Evolutionary conservation across 2,888 invertebrate species (phyloP), one percentile per base, ranked within the genome.

Genomic region (Prosopocoilus inquinatus): DNA sequence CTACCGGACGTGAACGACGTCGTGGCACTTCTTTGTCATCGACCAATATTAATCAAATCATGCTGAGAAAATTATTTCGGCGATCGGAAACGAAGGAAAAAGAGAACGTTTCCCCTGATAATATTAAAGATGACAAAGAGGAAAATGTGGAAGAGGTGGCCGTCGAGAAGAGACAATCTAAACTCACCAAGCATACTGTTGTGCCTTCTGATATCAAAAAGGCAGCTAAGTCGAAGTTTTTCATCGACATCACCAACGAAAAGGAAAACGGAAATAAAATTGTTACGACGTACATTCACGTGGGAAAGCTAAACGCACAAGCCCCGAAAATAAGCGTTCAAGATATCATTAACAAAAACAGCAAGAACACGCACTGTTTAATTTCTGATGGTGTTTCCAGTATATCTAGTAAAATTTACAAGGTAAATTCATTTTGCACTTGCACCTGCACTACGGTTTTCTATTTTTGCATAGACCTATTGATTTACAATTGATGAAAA

Each of bases 141-240:
- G 45, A 52, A 4, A 46, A 39, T 12, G 47, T 46, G 13, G 28
- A 38, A 12, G 9, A 47, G 11, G 47, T 52, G 8, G 20, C 36
- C 12, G 32, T 34, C 9, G 50, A 55, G 45, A 46, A 16, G 36
- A 50, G 53, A 20, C 55, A 54, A 50, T 53, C 60, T 28, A 64
- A 63, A 61, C 57, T 66, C 39, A 53, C 57, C 2, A 67, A 62
- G 47, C 61, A 65, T 44, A 56, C 65, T 50, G 63, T 68, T 41
- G 65, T 66, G 20, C 70, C 70, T 38, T 58, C 61, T 33, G 64
- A 67, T 32, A 28, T 52, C 13, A 38, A 52, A 28, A 38, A 52
- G 39, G 38, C 52, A n/a, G 32, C 38, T 35, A 46, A 39, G 12
- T 43, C 41, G 15, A 41, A 43, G 39, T 9, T 46, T 11, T 52